Base-by-base conservation (phyloP, 2,888 invertebrate species). In the Bursaphelenchus okinawaensis region DNA sequence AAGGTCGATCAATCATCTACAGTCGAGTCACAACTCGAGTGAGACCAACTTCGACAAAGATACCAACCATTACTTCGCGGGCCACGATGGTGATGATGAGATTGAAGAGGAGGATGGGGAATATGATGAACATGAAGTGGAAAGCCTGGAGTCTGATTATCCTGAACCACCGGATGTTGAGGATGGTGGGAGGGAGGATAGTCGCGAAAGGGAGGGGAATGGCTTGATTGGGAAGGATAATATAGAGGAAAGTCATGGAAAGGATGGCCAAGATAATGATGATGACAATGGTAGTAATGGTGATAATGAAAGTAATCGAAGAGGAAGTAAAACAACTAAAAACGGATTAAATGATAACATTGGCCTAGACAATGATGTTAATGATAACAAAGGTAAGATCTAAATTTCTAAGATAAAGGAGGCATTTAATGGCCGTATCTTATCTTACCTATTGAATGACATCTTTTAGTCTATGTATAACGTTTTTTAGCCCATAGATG, bases 91-190 rank as follows among this genome's bases (percentile, higher is more conserved):
- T 7, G 68, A 66, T 20, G 67, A 67, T n/a, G 58, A 59, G 58
- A 50, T 57, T 16, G 72, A 68, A 52, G 72, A 68, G 60, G 71
- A 69, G 12, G 68, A 57, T 26, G 68, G 70, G 52, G 70, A 69
- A 16, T 68, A 67, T 27, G 56, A 62, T 50, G 52, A 52, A 28
- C 28, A 19, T 51, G 63, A 57, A 31, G 16, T 9, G 22, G 51
- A 9, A 4, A 8, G 62, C 54, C 28, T 26, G 29, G 24, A 52
- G 6, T 1, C 12, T 6, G 54, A 54, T 4, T 54, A 54, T 6
- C 54, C 54, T n/a, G 54, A 54, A 19, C 54, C 54, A n/a, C 54
- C 12, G 4, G 54, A 54, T n/a, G 26, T 26, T 24, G 12, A 24
- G 3, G 54, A 23, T 4, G 12, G 19, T 28, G n/a, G n/a, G 3